A percentile compares a stretch with the other conserved stretches of the same genome.
Evolutionary conservation across 2,113 vertebrate genomes (phyloP).

Genomic region (Melanotaenia duboulayi): DNA sequence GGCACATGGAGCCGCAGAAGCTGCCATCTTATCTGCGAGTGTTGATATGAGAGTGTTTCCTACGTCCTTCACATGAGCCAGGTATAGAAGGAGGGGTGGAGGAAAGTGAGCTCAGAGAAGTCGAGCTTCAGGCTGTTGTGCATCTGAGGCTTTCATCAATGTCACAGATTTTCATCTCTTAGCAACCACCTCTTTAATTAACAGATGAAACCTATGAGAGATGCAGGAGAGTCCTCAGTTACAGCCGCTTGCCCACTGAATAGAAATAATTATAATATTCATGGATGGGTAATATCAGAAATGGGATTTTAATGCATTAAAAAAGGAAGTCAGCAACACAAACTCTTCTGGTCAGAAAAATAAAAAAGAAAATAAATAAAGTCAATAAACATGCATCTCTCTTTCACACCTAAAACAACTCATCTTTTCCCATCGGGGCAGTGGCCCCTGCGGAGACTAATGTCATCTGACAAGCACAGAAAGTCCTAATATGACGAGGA

Average conservation of each 20-base stretch:
- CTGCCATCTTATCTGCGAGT: conserved; percentile 72
- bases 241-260: conserved; percentile 2
- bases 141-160: conserved; percentile 70
- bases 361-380: too few species aligned
- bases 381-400: neutral
- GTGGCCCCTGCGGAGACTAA: conserved; percentile 29
- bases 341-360: neutral
- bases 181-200: conserved; percentile 84
- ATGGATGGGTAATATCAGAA: neutral
- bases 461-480: conserved; percentile 43
- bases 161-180: conserved; percentile 76
- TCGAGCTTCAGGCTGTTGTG: conserved; percentile 65
- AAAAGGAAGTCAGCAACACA: too few species aligned
- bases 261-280: rapidly evolving
- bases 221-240: conserved; percentile 52
- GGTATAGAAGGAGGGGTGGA: conserved; percentile 31
- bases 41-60: conserved; percentile 9
- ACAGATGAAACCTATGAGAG: conserved; percentile 65
- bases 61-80: conserved; percentile 62
- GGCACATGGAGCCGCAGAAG: conserved; percentile 48
- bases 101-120: conserved; percentile 44
- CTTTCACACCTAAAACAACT: neutral
- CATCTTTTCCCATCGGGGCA: neutral
- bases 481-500: conserved; percentile 32
- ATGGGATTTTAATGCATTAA: neutral